phyloP scores from a whole-genome alignment of 1,140 invertebrate species.

The Thrips palmi region DNA sequence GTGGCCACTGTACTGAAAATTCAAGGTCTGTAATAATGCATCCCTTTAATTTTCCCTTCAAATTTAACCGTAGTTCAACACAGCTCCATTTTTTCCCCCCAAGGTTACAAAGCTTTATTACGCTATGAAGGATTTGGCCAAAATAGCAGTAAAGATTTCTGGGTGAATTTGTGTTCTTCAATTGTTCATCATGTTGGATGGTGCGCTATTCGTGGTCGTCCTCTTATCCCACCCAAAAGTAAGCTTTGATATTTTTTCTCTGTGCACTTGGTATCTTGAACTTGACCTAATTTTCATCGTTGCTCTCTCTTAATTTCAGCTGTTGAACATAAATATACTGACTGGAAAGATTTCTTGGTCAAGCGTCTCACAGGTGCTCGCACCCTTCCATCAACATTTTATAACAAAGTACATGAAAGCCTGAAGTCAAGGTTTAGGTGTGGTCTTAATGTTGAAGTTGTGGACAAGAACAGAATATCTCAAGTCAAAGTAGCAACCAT shows the following conservation, averaged over 20 bases:
- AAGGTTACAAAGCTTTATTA: conserved; percentile 81
- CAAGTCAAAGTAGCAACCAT: conserved; percentile 83
- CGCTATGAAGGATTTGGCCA: conserved; percentile 86
- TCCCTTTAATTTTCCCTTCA: conserved; percentile 2
- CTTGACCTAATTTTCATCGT: neutral
- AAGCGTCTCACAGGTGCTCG: conserved; percentile 79
- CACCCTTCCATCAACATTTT: conserved; percentile 82
- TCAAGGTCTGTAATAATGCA: conserved; percentile 28
- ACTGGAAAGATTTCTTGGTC: conserved; percentile 91
- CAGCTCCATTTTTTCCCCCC: conserved; percentile 12
- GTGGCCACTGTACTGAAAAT: conserved; percentile 83
- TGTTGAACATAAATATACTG: conserved; percentile 78
- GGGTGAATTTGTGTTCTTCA: conserved; percentile 84
- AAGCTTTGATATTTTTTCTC: conserved; percentile 16
- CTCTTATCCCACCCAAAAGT: conserved; percentile 80
- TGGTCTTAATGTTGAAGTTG: conserved; percentile 77
- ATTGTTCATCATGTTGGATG: conserved; percentile 90
- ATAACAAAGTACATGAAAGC: conserved; percentile 67
- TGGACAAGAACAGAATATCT: conserved; percentile 88
- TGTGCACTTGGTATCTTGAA: neutral
- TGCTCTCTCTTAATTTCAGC: conserved; percentile 22
- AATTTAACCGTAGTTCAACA: neutral
- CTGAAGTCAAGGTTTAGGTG: conserved; percentile 60
- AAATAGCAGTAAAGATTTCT: conserved; percentile 79
- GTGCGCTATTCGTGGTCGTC: conserved; percentile 89